These are phyloP conservation scores for Acanthisitta chloris DNA, from an alignment of 2,113 vertebrate species.

Conservation along the genomic window DNA sequence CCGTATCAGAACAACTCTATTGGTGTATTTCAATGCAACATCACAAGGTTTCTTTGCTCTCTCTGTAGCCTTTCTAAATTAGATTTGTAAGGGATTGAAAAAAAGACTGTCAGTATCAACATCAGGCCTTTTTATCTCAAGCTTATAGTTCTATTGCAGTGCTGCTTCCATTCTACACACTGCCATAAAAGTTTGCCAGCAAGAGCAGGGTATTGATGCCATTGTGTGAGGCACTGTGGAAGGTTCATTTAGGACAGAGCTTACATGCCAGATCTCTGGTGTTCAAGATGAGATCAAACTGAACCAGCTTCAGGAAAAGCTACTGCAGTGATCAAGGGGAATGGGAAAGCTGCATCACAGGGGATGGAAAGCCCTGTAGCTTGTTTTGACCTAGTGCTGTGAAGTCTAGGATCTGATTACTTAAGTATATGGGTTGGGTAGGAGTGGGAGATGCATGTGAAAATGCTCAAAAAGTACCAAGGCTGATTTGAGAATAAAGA, in stretches of 20 bases:
- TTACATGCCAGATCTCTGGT: rapidly evolving
- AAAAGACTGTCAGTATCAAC: neutral
- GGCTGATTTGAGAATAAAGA: neutral
- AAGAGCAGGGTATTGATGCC: neutral
- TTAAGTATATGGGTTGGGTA: rapidly evolving
- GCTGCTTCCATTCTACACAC: neutral
- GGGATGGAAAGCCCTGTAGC: neutral
- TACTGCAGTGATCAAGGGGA: neutral
- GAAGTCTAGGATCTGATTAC: neutral
- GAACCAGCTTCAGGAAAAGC: neutral
- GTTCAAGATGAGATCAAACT: neutral
- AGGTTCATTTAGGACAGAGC: neutral
- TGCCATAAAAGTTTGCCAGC: neutral
- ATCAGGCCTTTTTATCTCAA: neutral
- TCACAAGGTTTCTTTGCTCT: neutral
- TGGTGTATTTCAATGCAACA: neutral
- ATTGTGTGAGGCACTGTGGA: neutral
- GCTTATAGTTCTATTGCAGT: neutral
- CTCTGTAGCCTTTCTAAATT: neutral
- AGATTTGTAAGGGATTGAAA: neutral
- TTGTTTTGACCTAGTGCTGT: neutral
- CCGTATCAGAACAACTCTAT: neutral
- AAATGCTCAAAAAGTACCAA: neutral
- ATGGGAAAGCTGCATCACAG: neutral
- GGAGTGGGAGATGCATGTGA: rapidly evolving